phyloP scores from a whole-genome alignment of 1,140 invertebrate genomes.

The Luehdorfia chinensis region DNA sequence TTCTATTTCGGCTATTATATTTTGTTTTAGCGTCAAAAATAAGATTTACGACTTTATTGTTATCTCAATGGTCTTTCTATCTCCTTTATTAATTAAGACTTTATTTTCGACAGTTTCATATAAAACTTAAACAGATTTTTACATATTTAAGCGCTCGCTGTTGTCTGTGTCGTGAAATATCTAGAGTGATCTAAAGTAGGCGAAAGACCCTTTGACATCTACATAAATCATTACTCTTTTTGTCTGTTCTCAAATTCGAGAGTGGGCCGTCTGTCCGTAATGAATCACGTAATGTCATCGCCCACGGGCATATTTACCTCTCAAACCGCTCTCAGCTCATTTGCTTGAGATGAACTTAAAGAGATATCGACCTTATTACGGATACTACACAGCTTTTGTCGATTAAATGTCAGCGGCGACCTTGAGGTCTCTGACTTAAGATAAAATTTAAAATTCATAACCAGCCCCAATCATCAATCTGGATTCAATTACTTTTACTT shows the following conservation, averaged over 20 bases:
- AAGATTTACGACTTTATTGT: conserved; percentile 5
- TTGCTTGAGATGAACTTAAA: conserved; percentile 22
- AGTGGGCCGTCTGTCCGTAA: conserved; percentile 41
- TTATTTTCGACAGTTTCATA: no score
- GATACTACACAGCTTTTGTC: conserved; percentile 20
- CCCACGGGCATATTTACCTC: conserved; percentile 51
- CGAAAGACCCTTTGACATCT: conserved; percentile 7
- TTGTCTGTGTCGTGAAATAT: no score
- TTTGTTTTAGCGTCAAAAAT: conserved; percentile 10
- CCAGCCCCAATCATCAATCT: background rate
- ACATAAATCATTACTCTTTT: conserved; percentile 25
- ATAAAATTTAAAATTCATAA: conserved; percentile 28
- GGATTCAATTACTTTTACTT: background rate
- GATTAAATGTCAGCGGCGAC: background rate
- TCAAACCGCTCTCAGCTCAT: conserved; percentile 37
- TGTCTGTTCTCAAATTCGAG: conserved; percentile 23
- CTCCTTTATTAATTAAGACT: no score
- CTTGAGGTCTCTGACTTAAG: conserved; percentile 40
- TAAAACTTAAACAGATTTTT: no score
- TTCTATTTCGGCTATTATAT: conserved; percentile 7
- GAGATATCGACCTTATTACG: conserved; percentile 27
- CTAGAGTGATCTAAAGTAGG: no score
- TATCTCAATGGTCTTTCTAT: no score
- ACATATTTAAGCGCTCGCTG: no score
- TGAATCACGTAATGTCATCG: conserved; percentile 54